phyloP scores from a whole-genome alignment of 2,113 vertebrate genomes.

The Equus przewalskii region DNA sequence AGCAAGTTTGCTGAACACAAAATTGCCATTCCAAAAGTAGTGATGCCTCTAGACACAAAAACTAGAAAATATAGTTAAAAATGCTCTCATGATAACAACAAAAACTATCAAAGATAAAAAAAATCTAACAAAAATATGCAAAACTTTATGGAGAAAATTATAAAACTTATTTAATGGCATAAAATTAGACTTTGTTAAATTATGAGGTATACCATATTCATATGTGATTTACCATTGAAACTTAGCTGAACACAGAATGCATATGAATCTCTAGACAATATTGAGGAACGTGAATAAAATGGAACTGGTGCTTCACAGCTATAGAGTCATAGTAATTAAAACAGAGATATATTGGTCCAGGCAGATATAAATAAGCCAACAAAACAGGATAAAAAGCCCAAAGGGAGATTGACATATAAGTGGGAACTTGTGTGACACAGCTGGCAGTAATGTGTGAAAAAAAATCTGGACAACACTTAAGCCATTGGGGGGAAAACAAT shows the following conservation, averaged over 20 bases:
- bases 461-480: background rate
- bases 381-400: background rate
- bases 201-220: background rate
- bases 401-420: background rate
- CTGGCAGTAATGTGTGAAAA: background rate
- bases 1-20: background rate
- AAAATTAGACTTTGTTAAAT: background rate
- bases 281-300: background rate
- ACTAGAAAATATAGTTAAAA: background rate
- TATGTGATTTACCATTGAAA: background rate
- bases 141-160: background rate
- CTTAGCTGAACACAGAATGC: background rate
- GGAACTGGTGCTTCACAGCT: background rate
- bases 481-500: background rate
- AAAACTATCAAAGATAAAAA: background rate
- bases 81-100: background rate
- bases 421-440: background rate
- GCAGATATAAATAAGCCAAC: background rate
- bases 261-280: background rate
- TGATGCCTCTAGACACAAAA: background rate
- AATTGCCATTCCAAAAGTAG: background rate
- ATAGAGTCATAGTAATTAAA: background rate
- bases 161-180: background rate
- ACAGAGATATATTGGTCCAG: background rate
- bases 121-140: background rate